These are phyloP conservation scores for Eulithis testata DNA, from an alignment of 2,888 invertebrate genomes.

Conservation along the genomic window DNA sequence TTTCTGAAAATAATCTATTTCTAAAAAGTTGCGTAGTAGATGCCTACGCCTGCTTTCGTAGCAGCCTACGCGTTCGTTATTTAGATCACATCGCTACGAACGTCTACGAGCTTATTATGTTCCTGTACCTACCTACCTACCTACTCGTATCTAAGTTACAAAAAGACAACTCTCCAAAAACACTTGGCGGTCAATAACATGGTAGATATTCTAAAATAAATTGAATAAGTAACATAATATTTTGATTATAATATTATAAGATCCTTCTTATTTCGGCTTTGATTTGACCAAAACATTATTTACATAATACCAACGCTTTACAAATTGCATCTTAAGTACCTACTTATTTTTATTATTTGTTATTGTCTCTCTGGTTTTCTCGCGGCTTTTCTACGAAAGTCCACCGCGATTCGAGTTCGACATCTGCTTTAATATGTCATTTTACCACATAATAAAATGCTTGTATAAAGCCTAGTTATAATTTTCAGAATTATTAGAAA, in stretches of 20 bases:
- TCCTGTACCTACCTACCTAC: no score
- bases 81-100: not conserved
- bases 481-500: not conserved
- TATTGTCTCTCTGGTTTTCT: constrained; percentile 6
- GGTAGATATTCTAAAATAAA: no score
- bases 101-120: no score
- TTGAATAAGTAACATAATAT: no score
- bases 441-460: constrained; percentile 9
- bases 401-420: not conserved
- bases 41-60: constrained; percentile 1
- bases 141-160: no score
- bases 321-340: not conserved
- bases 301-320: not conserved
- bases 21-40: not conserved
- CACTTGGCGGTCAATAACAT: no score
- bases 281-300: not conserved
- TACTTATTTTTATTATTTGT: not conserved
- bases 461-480: not conserved
- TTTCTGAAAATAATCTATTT: not conserved
- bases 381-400: constrained; percentile 2
- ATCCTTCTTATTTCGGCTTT: no score
- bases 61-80: constrained; percentile 1
- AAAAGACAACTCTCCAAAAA: no score
- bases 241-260: no score
- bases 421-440: constrained; percentile 4